Evolutionary conservation across 2,888 invertebrate species (phyloP).

Genomic region (Gymnosoma rotundatum): DNA sequence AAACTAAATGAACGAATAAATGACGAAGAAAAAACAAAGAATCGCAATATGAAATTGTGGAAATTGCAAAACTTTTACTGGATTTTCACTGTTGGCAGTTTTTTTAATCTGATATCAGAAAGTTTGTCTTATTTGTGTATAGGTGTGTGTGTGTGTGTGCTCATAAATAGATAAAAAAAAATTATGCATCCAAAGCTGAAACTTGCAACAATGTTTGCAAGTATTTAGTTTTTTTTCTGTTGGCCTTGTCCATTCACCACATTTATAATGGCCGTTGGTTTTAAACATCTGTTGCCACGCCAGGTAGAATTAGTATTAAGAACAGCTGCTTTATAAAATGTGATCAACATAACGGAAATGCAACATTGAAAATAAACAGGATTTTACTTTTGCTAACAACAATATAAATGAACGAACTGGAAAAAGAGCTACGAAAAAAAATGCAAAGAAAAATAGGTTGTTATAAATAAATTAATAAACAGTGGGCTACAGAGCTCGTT

Average conservation of each 20-base stretch:
- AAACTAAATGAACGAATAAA: constrained; percentile 54
- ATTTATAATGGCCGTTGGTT: constrained; percentile 61
- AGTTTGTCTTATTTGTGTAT: constrained; percentile 49
- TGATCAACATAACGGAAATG: constrained; percentile 74
- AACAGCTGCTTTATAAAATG: constrained; percentile 71
- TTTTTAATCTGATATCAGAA: constrained; percentile 25
- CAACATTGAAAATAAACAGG: constrained; percentile 71
- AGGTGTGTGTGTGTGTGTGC: constrained; percentile 23
- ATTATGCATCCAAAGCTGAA: constrained; percentile 52
- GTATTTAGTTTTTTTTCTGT: constrained; percentile 19
- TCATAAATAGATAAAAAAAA: constrained; percentile 53
- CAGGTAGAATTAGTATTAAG: constrained; percentile 70
- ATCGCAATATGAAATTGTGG: constrained; percentile 68
- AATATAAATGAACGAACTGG: constrained; percentile 26
- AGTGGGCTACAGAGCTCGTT: not conserved
- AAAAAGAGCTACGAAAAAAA: constrained; percentile 18
- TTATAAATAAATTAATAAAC: constrained; percentile 52
- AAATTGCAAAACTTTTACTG: constrained; percentile 65
- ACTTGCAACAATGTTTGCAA: constrained; percentile 29
- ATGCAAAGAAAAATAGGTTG: constrained; percentile 3
- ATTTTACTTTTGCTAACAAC: constrained; percentile 21
- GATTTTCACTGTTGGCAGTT: constrained; percentile 4
- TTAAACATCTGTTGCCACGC: constrained; percentile 63
- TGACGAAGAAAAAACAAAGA: constrained; percentile 25
- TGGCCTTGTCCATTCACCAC: constrained; percentile 62